Conservation (phyloP, 2,888 invertebrate species). For the Apoderus coryli region DNA sequence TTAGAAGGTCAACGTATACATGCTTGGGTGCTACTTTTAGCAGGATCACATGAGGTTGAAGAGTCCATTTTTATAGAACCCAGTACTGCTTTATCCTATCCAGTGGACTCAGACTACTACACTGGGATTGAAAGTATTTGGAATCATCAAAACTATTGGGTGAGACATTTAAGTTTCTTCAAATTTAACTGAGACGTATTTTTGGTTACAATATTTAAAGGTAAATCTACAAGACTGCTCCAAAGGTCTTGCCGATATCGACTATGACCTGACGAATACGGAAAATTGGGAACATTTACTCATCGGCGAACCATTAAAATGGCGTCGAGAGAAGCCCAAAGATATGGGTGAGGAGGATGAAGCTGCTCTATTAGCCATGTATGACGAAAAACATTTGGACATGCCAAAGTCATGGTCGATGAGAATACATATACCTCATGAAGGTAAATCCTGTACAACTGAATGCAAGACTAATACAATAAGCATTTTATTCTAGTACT, state of each 20-base stretch:
- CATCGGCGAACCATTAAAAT: conserved; percentile 48
- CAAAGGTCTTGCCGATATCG: conserved; percentile 36
- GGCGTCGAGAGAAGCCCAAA: conserved; percentile 26
- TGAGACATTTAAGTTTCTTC: too few relatives aligned
- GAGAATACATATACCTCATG: conserved; percentile 44
- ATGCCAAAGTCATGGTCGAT: conserved; percentile 64
- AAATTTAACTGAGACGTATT: conserved; percentile 15
- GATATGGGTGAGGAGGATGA: conserved; percentile 38
- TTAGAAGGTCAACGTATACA: conserved; percentile 59
- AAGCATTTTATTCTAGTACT: conserved; percentile 20
- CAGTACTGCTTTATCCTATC: conserved; percentile 54
- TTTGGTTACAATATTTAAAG: conserved; percentile 24
- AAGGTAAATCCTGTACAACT: too few relatives aligned
- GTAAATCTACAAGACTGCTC: conserved; percentile 47
- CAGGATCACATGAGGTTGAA: conserved; percentile 40
- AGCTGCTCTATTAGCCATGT: conserved; percentile 34
- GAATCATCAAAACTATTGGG: conserved; percentile 77
- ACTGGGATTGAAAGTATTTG: conserved; percentile 72
- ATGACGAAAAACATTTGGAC: conserved; percentile 56
- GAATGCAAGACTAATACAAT: conserved; percentile 1
- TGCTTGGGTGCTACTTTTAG: conserved; percentile 67
- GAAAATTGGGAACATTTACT: conserved; percentile 60
- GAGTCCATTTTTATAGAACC: conserved; percentile 73
- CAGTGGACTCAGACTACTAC: conserved; percentile 45
- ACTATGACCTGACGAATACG: conserved; percentile 46